These are phyloP conservation scores for Bovichtus diacanthus DNA, from an alignment of 2,797 vertebrate genomes.

Conservation along the genomic window DNA sequence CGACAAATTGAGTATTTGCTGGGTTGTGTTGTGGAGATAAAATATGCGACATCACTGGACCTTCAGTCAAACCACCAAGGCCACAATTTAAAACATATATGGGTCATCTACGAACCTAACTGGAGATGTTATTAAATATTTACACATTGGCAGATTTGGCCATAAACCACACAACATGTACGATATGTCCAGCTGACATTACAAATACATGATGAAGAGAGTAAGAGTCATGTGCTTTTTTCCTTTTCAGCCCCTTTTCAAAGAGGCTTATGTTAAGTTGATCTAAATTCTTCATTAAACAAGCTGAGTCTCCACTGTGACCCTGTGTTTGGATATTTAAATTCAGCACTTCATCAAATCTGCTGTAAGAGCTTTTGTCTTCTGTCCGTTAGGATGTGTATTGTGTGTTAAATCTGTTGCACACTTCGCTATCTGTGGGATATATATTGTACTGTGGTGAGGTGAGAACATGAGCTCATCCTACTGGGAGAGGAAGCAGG, in stretches of 20 bases:
- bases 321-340: too few relatives aligned
- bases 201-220: too few relatives aligned
- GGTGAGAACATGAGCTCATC: conserved; percentile 33
- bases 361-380: too few relatives aligned
- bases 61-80: not conserved
- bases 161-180: not conserved
- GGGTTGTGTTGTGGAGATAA: accelerated
- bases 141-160: not conserved
- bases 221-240: too few relatives aligned
- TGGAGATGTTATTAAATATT: not conserved
- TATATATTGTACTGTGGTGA: not conserved
- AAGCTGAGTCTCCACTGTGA: too few relatives aligned
- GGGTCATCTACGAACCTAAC: not conserved
- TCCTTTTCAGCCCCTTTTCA: too few relatives aligned
- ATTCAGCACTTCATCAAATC: too few relatives aligned
- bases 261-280: too few relatives aligned
- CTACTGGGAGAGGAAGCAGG: conserved; percentile 38
- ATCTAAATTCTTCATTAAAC: too few relatives aligned
- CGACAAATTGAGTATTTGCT: not conserved
- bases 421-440: not conserved
- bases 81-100: not conserved
- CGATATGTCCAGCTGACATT: not conserved
- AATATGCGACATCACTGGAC: not conserved
- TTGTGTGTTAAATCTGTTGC: not conserved
- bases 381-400: not conserved